Base-by-base conservation (phyloP, 2,797 vertebrate genomes). In the Rhodeus uyekii region DNA sequence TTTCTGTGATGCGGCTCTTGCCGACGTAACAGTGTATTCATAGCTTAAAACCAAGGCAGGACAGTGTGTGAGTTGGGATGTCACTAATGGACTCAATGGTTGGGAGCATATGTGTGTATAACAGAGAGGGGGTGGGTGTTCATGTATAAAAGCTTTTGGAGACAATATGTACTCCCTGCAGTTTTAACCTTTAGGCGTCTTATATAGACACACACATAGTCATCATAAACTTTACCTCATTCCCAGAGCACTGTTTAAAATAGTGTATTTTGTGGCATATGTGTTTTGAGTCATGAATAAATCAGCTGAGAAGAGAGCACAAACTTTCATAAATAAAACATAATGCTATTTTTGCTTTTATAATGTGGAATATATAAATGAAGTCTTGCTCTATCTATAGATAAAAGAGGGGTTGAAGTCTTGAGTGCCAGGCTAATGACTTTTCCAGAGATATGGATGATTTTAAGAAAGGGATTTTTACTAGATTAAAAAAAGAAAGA, bases 21-120 rank as follows among this genome's bases (percentile, higher is more conserved):
- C n/a, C 72, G 53, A 75, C 13, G 61, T 53, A 58, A 81, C 24
- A 74, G 46, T 65, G 42, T 80, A 72, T 80, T 72, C 67, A 61
- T 64, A 81, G 68, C 42, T 68, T 34, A 53, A 82, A 82, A 82
- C 46, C 61, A 55, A 42, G 80, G 27, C 34, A 74, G 69, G 69
- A 75, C 60, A 65, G 69, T 67, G 80, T 65, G 80, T 6, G 24
- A 75, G 55, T 72, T 46, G 44, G 58, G 61, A 58, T 44, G 61
- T 68, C 72, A 76, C 80, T 82, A 82, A 82, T 82, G 80, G 72
- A 82, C 60, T 55, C 53, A 36, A 27, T 65, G 61, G 64, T 65
- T 75, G 19, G 34, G 79, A 12, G 72, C n/a, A 65, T 64, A 5
- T 53, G 24, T 72, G 67, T 64, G 69, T 48, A 29, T 44, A 16